Base-by-base conservation (phyloP, 2,113 vertebrate species). In the Dissostichus mawsoni region DNA sequence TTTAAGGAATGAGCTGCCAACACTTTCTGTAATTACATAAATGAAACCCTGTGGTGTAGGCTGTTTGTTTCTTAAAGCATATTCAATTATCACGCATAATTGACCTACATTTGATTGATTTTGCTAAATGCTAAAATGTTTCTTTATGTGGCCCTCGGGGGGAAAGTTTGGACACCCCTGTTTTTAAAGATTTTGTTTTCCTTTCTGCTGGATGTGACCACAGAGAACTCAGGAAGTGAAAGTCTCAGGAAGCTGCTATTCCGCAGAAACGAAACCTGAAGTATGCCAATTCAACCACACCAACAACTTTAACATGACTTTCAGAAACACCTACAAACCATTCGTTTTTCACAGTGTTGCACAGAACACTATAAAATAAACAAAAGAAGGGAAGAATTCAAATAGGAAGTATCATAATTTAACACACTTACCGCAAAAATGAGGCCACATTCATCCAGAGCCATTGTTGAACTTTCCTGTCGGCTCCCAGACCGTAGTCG, bases 401-500 rank as follows among this genome's bases (percentile, higher is more conserved):
- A 61, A n/a, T 33, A 5, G 3, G 4, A 12, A 48, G 5, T 16
- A 2, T 36, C 11, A 13, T 41, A 2, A 11, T 20, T 2, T 17
- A 17, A 68, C 2, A 23, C 23, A 81, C 87, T 86, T 82, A 94
- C 93, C 18, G 90, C 86, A 12, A 93, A 92, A 70, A 91, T 51
- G n/a, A 66, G 10, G 44, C 91, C 91, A 74, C 92, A 93, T 67
- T 87, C 87, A 3, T 90, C 89, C 48, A 93, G 7, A 8, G 83
- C 90, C 93, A 94, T 20, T 20, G 20, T 20, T 20, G 20, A 20
- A 20, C 20, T 20, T 20, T 20, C 20, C 20, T 20, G 20, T 20
- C 20, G 20, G 20, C 20, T 20, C 20, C 1, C 20, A 20, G 20
- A 20, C 20, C 1, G 20, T 20, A 20, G 20, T 20, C 20, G 20